These are phyloP conservation scores for Cavia aperea DNA, from an alignment of 2,113 vertebrate genomes.

Conservation along the genomic window DNA sequence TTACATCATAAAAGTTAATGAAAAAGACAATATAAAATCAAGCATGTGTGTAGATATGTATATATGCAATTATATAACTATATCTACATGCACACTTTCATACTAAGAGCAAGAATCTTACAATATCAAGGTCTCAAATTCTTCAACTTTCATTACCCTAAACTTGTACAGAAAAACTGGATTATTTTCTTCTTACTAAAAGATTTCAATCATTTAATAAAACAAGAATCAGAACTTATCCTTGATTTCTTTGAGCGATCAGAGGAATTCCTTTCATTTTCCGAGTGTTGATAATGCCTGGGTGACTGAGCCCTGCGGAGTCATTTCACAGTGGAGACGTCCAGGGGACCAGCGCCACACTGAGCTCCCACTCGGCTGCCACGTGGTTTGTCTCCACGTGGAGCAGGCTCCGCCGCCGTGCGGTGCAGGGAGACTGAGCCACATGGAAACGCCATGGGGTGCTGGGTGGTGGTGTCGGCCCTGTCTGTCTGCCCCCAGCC, in stretches of 20 bases:
- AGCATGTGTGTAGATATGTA: slow-evolving; percentile 57
- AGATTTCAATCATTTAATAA: slow-evolving; percentile 54
- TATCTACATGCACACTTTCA: slow-evolving; percentile 59
- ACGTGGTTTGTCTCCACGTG: slow-evolving; percentile 54
- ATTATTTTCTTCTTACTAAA: slow-evolving; percentile 32
- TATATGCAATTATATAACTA: slow-evolving; percentile 62
- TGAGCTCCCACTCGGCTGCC: slow-evolving; percentile 51
- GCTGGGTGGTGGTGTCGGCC: neutral
- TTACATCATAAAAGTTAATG: slow-evolving; percentile 61
- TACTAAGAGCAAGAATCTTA: slow-evolving; percentile 33
- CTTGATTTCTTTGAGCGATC: slow-evolving; percentile 52
- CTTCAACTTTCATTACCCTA: slow-evolving; percentile 38
- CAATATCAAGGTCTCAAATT: slow-evolving; percentile 20
- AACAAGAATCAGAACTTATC: slow-evolving; percentile 42
- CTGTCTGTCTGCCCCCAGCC: neutral
- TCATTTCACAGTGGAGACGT: slow-evolving; percentile 70
- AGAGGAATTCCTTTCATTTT: slow-evolving; percentile 67
- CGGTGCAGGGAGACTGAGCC: neutral
- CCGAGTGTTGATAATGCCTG: slow-evolving; percentile 57
- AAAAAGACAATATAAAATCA: slow-evolving; percentile 59
- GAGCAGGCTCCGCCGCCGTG: slow-evolving; percentile 28
- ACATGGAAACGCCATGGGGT: neutral
- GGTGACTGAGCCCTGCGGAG: slow-evolving; percentile 59
- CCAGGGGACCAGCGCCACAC: slow-evolving; percentile 45
- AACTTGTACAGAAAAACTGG: neutral